Percentiles rank a stretch among this genome's conserved stretches.
phyloP scores from a whole-genome alignment of 2,888 invertebrate genomes.

The Ischnura elegans region DNA sequence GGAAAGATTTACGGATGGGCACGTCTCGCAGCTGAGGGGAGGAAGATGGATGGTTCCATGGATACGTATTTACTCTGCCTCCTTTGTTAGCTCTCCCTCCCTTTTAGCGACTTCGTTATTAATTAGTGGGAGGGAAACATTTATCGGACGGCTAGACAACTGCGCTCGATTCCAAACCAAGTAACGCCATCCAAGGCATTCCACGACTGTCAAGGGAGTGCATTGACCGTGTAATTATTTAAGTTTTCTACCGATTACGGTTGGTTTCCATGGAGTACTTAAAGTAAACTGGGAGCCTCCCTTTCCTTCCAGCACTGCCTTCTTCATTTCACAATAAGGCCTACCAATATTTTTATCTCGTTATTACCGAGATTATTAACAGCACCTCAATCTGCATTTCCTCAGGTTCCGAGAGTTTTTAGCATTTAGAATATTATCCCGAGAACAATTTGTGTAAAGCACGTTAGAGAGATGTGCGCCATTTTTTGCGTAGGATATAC shows the following conservation, averaged over 20 bases:
- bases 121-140: not conserved
- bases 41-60: not conserved
- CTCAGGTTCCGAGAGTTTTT: not conserved
- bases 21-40: not conserved
- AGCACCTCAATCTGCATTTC: not conserved
- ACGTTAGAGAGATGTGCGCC: not conserved
- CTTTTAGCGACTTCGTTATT: not conserved
- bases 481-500: no score
- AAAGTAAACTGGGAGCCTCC: no score
- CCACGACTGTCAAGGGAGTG: no score
- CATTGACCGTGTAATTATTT: no score
- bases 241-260: no score
- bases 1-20: constrained; percentile 10
- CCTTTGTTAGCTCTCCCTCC: not conserved
- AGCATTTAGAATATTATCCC: not conserved
- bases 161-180: no score
- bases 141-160: not conserved
- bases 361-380: no score
- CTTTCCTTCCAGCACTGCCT: no score
- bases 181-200: no score
- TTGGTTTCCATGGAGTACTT: no score
- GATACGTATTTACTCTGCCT: not conserved
- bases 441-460: not conserved
- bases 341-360: no score
- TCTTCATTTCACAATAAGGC: no score